Conservation (phyloP, 2,113 vertebrate genomes). For the Carassius carassius region DNA sequence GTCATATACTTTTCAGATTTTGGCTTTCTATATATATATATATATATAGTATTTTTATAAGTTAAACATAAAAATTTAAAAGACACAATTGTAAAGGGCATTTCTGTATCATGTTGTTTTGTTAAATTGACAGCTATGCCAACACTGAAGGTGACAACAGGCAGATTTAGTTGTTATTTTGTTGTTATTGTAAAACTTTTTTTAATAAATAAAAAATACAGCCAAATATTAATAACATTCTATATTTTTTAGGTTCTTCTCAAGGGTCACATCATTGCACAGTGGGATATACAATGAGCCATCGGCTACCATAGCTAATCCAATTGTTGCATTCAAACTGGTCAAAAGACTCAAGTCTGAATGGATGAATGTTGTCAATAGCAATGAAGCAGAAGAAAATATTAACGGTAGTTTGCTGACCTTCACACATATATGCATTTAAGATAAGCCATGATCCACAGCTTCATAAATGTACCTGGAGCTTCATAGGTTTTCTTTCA, state of each 20-base stretch:
- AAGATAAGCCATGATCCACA: neutral
- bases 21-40: too few species aligned
- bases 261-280: slow-evolving; percentile 83
- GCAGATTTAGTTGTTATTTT: neutral
- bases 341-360: slow-evolving; percentile 90
- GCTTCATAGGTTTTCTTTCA: slow-evolving; percentile 1
- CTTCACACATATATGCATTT: neutral
- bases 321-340: slow-evolving; percentile 86
- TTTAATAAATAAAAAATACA: too few species aligned
- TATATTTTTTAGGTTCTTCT: slow-evolving; percentile 80
- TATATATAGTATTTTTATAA: too few species aligned
- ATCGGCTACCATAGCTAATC: slow-evolving; percentile 77
- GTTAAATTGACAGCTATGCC: neutral
- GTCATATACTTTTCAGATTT: too few species aligned
- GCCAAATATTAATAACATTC: neutral
- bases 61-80: too few species aligned
- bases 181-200: neutral
- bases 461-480: neutral
- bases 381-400: slow-evolving; percentile 80
- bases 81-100: too few species aligned
- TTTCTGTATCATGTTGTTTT: too few species aligned
- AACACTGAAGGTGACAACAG: neutral
- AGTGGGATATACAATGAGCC: slow-evolving; percentile 67
- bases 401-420: slow-evolving; percentile 73
- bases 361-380: slow-evolving; percentile 86